Evolutionary conservation across 2,888 invertebrate species (phyloP).

Genomic region (Netelia fuscicornis): DNA sequence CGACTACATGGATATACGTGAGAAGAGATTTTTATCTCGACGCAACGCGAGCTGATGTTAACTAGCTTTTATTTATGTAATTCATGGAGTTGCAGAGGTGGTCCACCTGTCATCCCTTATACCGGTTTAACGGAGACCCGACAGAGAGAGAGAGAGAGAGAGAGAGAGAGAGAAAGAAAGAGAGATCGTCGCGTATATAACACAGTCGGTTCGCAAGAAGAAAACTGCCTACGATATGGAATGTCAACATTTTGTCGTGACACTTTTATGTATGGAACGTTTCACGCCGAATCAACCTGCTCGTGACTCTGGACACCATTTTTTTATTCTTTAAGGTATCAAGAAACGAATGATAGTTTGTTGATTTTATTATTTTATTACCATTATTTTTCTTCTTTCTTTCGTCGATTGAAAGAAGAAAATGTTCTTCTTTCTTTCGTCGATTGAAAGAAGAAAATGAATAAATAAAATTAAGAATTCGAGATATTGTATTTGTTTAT

Average conservation of each 20-base stretch:
- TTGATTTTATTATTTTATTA: no score
- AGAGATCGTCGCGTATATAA: slow-evolving; percentile 10
- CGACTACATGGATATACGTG: slow-evolving; percentile 60
- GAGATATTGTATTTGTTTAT: no score
- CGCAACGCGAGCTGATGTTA: slow-evolving; percentile 70
- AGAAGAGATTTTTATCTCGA: slow-evolving; percentile 72
- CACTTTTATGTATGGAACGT: not conserved
- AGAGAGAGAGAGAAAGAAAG: slow-evolving; percentile 1
- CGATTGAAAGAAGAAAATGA: no score
- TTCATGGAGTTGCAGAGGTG: slow-evolving; percentile 74
- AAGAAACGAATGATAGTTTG: no score
- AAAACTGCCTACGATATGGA: slow-evolving; percentile 52
- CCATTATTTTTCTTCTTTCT: no score
- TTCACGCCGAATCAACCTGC: not conserved
- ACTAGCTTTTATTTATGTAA: slow-evolving; percentile 76
- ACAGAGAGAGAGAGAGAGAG: not conserved
- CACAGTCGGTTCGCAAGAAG: slow-evolving; percentile 51
- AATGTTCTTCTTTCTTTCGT: no score
- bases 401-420: no score
- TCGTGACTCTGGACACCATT: not conserved
- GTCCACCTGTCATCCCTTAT: slow-evolving; percentile 72
- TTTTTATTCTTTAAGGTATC: not conserved
- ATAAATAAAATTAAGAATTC: no score
- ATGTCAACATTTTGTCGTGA: slow-evolving; percentile 58
- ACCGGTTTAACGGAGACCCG: slow-evolving; percentile 44